phyloP scores from a whole-genome alignment of 2,113 vertebrate species.

The Zapornia atra region DNA sequence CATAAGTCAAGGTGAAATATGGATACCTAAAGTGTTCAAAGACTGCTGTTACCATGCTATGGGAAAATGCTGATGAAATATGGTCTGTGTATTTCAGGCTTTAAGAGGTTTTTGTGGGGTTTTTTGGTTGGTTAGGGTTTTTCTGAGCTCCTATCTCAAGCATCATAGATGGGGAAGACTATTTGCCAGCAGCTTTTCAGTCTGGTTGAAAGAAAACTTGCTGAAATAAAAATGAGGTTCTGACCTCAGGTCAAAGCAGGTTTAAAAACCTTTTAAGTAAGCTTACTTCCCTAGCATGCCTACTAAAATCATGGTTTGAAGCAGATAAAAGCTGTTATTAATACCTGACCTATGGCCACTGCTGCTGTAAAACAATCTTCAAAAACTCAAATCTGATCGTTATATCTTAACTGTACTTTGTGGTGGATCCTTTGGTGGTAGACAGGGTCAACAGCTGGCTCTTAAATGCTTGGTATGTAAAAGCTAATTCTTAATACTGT shows the following conservation, averaged over 20 bases:
- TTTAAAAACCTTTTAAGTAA: conserved; percentile 21
- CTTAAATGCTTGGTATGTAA: background rate
- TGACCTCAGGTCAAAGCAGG: background rate
- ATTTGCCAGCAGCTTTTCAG: background rate
- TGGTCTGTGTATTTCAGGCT: background rate
- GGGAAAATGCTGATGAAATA: background rate
- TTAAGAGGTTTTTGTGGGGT: background rate
- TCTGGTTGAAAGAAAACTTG: background rate
- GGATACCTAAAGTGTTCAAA: background rate
- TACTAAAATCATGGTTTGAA: background rate
- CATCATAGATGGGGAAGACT: background rate
- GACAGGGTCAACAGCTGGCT: background rate
- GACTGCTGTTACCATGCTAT: background rate
- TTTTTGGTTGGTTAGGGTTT: background rate
- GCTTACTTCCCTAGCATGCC: background rate
- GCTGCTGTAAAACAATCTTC: background rate
- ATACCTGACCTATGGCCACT: background rate
- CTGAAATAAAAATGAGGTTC: background rate
- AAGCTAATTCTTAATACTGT: background rate
- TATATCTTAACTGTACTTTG: background rate
- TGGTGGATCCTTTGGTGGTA: background rate
- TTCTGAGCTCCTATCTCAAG: background rate
- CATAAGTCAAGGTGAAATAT: background rate
- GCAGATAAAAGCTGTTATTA: background rate
- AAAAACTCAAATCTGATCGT: background rate